Percentiles rank a stretch among this genome's conserved stretches.
Conservation (phyloP, 1,140 invertebrate species). For the Calycopis cecrops region DNA sequence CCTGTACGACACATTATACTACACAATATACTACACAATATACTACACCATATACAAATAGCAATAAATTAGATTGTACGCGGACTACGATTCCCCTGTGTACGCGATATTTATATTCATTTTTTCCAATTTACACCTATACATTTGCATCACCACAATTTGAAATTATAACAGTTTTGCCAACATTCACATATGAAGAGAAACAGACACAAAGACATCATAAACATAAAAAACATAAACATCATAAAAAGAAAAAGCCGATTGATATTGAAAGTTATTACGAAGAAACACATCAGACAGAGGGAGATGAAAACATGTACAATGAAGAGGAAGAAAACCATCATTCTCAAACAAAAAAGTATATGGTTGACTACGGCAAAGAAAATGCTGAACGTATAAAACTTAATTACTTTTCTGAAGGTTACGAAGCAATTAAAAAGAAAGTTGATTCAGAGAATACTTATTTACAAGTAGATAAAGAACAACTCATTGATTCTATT, state of each 20-base stretch:
- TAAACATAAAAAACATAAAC: conserved; percentile 5
- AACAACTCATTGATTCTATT: conserved; percentile 29
- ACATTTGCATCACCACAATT: neutral
- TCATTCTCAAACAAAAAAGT: too few species aligned
- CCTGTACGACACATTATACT: neutral
- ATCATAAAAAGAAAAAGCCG: neutral
- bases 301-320: neutral
- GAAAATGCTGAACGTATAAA: neutral
- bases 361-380: too few species aligned
- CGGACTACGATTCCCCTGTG: neutral
- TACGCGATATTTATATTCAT: neutral
- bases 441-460: conserved; percentile 16
- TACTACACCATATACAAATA: neutral
- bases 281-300: neutral
- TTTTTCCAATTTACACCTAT: neutral
- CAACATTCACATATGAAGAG: too few species aligned
- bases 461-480: conserved; percentile 23
- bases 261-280: neutral
- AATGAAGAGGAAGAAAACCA: neutral
- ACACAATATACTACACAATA: neutral
- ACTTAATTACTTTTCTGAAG: conserved; percentile 9
- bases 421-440: neutral
- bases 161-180: neutral
- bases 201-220: too few species aligned
- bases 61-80: neutral